A percentile compares a stretch with the other conserved stretches of the same genome.
Evolutionary conservation across 2,888 invertebrate genomes (phyloP).

Genomic region (Ormia ochracea): DNA sequence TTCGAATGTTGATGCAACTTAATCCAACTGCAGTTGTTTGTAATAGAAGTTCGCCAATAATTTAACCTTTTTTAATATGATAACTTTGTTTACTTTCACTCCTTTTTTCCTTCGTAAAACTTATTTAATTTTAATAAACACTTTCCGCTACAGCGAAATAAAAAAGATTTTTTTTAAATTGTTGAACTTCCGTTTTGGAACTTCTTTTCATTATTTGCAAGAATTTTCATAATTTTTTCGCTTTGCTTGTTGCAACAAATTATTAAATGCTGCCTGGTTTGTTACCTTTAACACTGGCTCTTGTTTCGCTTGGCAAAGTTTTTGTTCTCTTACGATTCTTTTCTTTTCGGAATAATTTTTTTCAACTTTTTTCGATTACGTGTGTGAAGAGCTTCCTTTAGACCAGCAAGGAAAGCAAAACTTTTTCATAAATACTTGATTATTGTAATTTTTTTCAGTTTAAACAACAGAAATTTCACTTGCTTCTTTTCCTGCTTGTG

Average conservation of each 20-base stretch:
- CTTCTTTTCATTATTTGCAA: not conserved
- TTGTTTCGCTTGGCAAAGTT: constrained; percentile 37
- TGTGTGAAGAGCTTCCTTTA: not conserved
- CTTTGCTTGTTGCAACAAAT: constrained; percentile 25
- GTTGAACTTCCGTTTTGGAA: constrained; percentile 49
- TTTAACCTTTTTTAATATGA: constrained; percentile 14
- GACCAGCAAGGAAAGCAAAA: constrained; percentile 30
- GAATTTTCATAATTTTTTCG: not conserved
- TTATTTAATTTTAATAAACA: constrained; percentile 9
- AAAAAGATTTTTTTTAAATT: constrained; percentile 24
- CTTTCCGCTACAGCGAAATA: constrained; percentile 14
- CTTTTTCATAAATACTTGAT: constrained; percentile 59
- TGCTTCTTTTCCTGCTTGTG: constrained; percentile 24
- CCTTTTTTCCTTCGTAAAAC: not conserved
- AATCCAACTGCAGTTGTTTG: not conserved
- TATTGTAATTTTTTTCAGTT: constrained; percentile 47
- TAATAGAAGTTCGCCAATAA: constrained; percentile 30
- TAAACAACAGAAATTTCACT: constrained; percentile 29
- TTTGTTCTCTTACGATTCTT: not conserved
- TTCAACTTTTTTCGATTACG: constrained; percentile 2
- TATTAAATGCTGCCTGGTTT: constrained; percentile 40
- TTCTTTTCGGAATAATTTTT: constrained; percentile 4
- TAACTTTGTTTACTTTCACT: constrained; percentile 12
- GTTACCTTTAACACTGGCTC: constrained; percentile 50
- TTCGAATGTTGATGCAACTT: too few species aligned